Base-by-base conservation (phyloP, 2,113 vertebrate species). In the Toxostoma redivivum region DNA sequence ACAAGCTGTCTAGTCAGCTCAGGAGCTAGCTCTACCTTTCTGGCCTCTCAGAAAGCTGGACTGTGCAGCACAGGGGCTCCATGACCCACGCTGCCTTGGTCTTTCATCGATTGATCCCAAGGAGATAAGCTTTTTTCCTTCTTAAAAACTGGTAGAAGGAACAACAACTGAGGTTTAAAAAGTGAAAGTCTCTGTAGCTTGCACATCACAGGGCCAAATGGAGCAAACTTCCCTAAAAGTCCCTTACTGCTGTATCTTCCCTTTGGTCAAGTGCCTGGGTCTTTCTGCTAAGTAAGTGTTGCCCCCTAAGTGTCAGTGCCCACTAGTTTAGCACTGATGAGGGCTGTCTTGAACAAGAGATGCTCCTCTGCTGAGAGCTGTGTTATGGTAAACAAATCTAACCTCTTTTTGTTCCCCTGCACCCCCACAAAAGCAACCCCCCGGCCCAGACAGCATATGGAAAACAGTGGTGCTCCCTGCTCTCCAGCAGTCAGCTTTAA, bases 401-500 rank as follows among this genome's bases (percentile, higher is more conserved):
- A 53, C 8, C 5, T 23, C 40, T 72, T 88, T 91, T 81, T 78
- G 28, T 53, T 88, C 42, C 61, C 40, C 61, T 66, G 47, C 7
- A 76, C 16, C 35, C 57, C 27, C 1, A 10, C n/a, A 74, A 86
- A 74, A 91, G 40, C 25, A 64, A 91, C 10, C 27, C 24, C 50
- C 42, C 2, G 5, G 47, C 56, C 53, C 51, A 93, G 88, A 65
- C 7, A 90, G 45, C 67, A 73, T 61, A 93, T 11, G 51, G 62
- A 81, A 88, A 86, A 65, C 0, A 0, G 54, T 62, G 35, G 24
- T 66, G 37, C 45, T 93, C 45, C 54, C 38, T 62, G 54, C 51
- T 93, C 60, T 80, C 60, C 85, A 82, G 58, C 72, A 88, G 47
- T 81, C 88, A 94, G 44, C 37, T 89, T 91, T 74, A 95, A 92